Evolutionary conservation across 2,797 vertebrate species (phyloP), one percentile per base, ranked within the genome.

Genomic region (Thalassophryne amazonica): DNA sequence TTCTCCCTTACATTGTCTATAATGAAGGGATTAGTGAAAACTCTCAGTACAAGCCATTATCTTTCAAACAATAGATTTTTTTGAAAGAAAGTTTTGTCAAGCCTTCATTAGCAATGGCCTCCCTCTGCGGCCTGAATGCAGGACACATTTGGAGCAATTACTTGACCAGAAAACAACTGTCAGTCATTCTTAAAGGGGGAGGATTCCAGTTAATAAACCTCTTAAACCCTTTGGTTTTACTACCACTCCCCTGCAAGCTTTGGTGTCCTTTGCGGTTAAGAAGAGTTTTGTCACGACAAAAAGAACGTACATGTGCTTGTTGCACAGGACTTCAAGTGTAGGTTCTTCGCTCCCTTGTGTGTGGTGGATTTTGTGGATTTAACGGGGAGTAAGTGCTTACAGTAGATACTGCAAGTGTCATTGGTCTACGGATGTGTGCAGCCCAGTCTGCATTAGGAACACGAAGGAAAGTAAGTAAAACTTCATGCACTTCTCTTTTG

Each of bases 131-230:
- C 76, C 79, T 84, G 87, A 89, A 82, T 88, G 81, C 82, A 76
- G 88, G 87, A 84, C 87, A 89, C 91, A 90, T 93, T 94, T 93
- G 93, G 91, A 92, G 92, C 92, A 94, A 93, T 94, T 94, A 94
- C 92, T 93, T 91, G 88, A 87, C 88, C 90, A 90, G 90, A 92
- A 91, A 93, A 92, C 91, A 92, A 89, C 91, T 93, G 95, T 93
- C 94, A 95, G 92, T 95, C 93, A 97, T 93, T 93, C 93, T 94
- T 94, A 94, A 93, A 93, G 92, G 92, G 94, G 92, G 86, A 93
- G 93, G 91, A 93, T 90, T 92, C 89, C 91, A 91, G 92, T 93
- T 93, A 93, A 92, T 93, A 93, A 94, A 92, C 89, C 91, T 91
- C 89, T 91, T 88, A 94, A 93, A 94, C 87, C 91, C 91, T 86